Percentiles rank a stretch among this genome's conserved stretches.
Conservation (phyloP, 2,888 invertebrate genomes). For the Nomada hirtipes region DNA sequence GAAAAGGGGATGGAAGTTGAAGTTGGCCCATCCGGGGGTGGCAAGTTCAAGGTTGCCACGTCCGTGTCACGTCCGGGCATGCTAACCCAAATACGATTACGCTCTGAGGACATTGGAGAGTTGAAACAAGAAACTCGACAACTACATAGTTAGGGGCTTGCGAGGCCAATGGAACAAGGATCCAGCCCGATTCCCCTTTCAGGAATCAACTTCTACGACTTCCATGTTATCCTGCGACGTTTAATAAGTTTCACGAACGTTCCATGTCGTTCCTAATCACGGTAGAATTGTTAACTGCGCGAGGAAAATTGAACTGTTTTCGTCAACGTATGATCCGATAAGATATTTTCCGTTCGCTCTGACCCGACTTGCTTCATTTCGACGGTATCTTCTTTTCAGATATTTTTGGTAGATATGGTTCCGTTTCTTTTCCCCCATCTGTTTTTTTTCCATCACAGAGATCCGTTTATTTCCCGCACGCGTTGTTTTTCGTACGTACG, state of each 20-base stretch:
- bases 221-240: background rate
- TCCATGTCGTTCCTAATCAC: background rate
- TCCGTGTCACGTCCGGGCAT: constrained; percentile 78
- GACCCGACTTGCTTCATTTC: constrained; percentile 11
- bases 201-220: constrained; percentile 21
- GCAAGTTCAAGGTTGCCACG: constrained; percentile 80
- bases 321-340: background rate
- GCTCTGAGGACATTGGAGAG: constrained; percentile 59
- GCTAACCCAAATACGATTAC: constrained; percentile 77
- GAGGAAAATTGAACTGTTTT: background rate
- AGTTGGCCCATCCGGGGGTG: constrained; percentile 65
- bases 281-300: constrained; percentile 15
- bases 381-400: background rate
- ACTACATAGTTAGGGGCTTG: constrained; percentile 15
- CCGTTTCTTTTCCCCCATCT: background rate
- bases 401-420: constrained; percentile 17
- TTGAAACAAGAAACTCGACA: constrained; percentile 64
- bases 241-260: background rate
- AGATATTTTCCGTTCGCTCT: constrained; percentile 6
- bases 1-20: constrained; percentile 54
- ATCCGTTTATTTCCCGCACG: background rate
- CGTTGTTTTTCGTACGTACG: background rate
- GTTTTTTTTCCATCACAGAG: background rate
- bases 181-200: constrained; percentile 20
- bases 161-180: constrained; percentile 32